Evolutionary conservation across 1,140 invertebrate genomes (phyloP), one percentile per base, ranked within the genome.

Genomic region (Camponotus floridanus): DNA sequence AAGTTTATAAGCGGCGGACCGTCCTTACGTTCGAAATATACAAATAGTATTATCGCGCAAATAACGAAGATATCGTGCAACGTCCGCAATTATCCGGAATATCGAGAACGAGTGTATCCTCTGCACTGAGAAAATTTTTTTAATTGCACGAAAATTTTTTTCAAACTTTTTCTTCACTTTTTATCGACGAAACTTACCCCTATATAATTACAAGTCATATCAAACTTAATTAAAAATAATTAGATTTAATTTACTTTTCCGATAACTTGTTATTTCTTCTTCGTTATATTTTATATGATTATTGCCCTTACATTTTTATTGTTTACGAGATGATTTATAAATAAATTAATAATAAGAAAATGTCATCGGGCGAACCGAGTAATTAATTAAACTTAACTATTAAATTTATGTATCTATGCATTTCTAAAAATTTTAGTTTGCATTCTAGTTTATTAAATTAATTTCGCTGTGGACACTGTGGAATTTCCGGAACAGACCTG

Each of bases 21-120:
- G 5, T 55, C 86, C 26, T 70, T 67, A 33, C 90, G 89, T 81
- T 67, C 91, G 6, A 94, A 94, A 76, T 92, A 91, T 61, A 94
- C 93, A 3, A 87, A 76, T n/a, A 94, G 93, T 80, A 91, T 93
- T 61, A 92, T 94, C 57, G 87, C 91, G 55, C 88, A 90, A 42
- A 92, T 94, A n/a, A 94, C 94, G 0, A 88, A 74, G 7, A 76
- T 92, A 39, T 91, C 93, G 18, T 93, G 93, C 64, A 94, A 94
- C 65, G 81, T 71, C 1, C 90, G 81, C 8, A 94, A 93, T 92
- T 94, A 92, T 76, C 7, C 15, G 15, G 61, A 88, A 48, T 94
- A 94, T 68, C 59, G 59, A 5, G 85, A 90, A 78, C 90, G 85
- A 59, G 92, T 91, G 70, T 94, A 94, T 71, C 87, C 91, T 68